Base-by-base conservation (phyloP, 1,140 invertebrate genomes). In the Tenebrio molitor region DNA sequence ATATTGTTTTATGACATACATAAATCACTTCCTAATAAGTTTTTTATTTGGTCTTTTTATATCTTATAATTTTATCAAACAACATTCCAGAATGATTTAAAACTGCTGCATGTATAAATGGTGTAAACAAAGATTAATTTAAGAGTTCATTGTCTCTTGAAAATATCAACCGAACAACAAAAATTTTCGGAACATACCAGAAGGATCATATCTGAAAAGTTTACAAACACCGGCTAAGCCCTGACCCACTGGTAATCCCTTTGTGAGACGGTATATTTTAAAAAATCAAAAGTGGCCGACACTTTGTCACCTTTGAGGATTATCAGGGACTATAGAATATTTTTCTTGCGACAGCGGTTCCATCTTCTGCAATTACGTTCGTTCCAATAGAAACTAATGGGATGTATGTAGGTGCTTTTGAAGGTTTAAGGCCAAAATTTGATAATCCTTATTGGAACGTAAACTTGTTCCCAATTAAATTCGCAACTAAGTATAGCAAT, bases 381-480 rank as follows among this genome's bases (percentile, higher is more conserved):
- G 21, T 58, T 58, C 50, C 21, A 58, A 25, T 29, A 29, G 23
- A 23, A 58, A 25, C n/a, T 25, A 58, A 58, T 58, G 50, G 23
- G 23, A 25, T 23, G 50, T 58, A 14, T 50, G 21, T 16, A 58
- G 50, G 8, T 25, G 46, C 50, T 58, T 58, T 58, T 58, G 50
- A 58, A 58, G 50, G 50, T 58, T 58, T 58, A 58, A 58, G 50
- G 10, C 50, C 64, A 72, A 68, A 72, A 72, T 72, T 72, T 72
- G 71, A 72, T 72, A 67, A 72, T 72, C 71, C 71, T 68, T 36
- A 72, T 72, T 63, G 39, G 33, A 50, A 72, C 67, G 36, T 41
- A 25, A 73, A 76, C 65, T 74, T 74, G 44, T 63, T 74, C 67
- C 73, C 69, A 72, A 74, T 76, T 74, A 73, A 73, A 74, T 74